Evolutionary conservation across 2,888 invertebrate genomes (phyloP).

Genomic region (Rhagium mordax): DNA sequence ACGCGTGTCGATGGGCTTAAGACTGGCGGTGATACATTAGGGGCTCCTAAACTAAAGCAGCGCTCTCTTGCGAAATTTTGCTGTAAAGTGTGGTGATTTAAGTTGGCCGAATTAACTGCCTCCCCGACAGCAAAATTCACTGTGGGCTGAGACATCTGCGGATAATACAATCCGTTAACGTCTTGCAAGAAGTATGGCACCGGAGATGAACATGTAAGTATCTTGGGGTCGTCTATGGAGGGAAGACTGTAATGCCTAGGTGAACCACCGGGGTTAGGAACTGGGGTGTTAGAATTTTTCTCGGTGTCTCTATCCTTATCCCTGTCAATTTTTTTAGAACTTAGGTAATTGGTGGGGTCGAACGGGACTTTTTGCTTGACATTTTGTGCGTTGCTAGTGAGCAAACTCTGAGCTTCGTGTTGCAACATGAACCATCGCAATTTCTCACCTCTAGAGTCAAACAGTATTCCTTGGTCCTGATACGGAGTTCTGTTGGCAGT

Average conservation of each 20-base stretch:
- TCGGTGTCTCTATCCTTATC: constrained; percentile 35
- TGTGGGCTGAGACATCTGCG: constrained; percentile 62
- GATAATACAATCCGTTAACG: constrained; percentile 65
- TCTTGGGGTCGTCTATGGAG: constrained; percentile 74
- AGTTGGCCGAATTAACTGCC: constrained; percentile 69
- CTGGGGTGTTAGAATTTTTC: constrained; percentile 32
- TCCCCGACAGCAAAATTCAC: constrained; percentile 82
- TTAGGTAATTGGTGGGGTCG: constrained; percentile 72
- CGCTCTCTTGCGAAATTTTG: constrained; percentile 64
- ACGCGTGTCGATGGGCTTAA: constrained; percentile 78
- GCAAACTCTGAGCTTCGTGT: constrained; percentile 85
- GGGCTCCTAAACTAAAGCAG: constrained; percentile 77
- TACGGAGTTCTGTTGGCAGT: constrained; percentile 82
- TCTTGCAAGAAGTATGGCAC: constrained; percentile 68
- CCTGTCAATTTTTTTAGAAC: constrained; percentile 33
- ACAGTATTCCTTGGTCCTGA: constrained; percentile 82
- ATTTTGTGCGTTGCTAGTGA: constrained; percentile 82
- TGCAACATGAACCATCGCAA: constrained; percentile 93
- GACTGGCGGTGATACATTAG: constrained; percentile 70
- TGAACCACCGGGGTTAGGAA: constrained; percentile 45
- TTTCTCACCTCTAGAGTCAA: constrained; percentile 79
- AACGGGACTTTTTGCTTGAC: constrained; percentile 86
- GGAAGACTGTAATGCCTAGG: constrained; percentile 79
- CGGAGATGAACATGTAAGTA: constrained; percentile 66
- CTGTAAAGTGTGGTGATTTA: constrained; percentile 59